Evolutionary conservation across 1,140 invertebrate genomes (phyloP).

Genomic region (Tachypleus tridentatus): DNA sequence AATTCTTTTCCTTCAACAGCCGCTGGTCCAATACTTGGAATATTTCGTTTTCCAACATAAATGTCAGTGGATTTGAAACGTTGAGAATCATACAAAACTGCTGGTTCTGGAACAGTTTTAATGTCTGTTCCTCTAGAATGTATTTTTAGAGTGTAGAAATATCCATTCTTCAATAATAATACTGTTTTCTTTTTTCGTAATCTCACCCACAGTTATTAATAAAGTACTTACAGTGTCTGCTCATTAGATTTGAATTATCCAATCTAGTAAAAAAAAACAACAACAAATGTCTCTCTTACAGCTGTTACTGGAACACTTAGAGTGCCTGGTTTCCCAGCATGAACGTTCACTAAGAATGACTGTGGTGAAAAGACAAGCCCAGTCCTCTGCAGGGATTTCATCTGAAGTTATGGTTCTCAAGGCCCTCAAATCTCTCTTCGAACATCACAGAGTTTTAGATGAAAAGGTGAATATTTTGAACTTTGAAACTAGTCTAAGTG

Average conservation of each 20-base stretch:
- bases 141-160: too few species aligned
- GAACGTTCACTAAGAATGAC: slow-evolving; percentile 97
- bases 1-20: too few species aligned
- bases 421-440: slow-evolving; percentile 96
- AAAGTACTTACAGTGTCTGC: too few species aligned
- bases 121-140: too few species aligned
- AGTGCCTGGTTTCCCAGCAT: slow-evolving; percentile 96
- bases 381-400: slow-evolving; percentile 91
- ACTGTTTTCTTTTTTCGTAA: too few species aligned
- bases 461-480: slow-evolving; percentile 64
- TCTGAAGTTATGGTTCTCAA: slow-evolving; percentile 99
- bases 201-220: too few species aligned
- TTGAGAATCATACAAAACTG: too few species aligned
- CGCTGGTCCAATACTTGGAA: too few species aligned
- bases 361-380: slow-evolving; percentile 92
- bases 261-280: slow-evolving; percentile 4
- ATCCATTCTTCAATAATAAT: too few species aligned
- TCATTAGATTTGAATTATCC: slow-evolving; percentile 1
- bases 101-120: too few species aligned
- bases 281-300: slow-evolving; percentile 39
- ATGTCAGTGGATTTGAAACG: too few species aligned
- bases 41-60: too few species aligned
- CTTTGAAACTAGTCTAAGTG: neutral
- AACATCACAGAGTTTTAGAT: slow-evolving; percentile 98
- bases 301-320: slow-evolving; percentile 94